Evolutionary conservation across 2,797 vertebrate species (phyloP).

Genomic region (Prionace glauca): DNA sequence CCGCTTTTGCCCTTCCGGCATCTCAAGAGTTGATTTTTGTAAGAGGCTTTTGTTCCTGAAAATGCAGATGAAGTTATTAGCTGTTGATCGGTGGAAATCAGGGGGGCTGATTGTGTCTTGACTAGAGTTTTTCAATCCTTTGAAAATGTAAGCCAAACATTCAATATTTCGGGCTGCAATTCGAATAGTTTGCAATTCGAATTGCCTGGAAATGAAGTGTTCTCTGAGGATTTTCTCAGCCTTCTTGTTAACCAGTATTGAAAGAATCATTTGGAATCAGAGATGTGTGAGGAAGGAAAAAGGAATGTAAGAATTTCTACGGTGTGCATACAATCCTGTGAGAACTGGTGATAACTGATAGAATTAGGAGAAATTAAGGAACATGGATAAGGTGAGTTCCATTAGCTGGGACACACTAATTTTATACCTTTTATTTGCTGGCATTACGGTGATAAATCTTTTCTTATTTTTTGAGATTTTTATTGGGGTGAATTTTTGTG

Average conservation of each 20-base stretch:
- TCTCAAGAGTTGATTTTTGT: background rate
- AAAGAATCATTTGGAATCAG: conserved; percentile 22
- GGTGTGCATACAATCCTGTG: background rate
- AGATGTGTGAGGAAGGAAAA: background rate
- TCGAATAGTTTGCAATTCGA: background rate
- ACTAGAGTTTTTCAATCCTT: background rate
- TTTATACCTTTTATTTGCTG: background rate
- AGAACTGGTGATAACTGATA: background rate
- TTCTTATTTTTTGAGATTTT: background rate
- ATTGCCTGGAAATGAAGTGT: conserved; percentile 7
- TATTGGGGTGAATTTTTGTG: background rate
- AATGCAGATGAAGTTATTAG: background rate
- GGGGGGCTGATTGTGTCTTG: background rate
- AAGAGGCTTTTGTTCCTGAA: conserved; percentile 1
- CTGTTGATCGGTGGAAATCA: background rate
- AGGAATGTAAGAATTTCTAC: background rate
- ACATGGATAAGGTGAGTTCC: background rate
- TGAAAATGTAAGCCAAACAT: conserved; percentile 6
- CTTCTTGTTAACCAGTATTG: background rate
- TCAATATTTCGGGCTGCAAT: background rate
- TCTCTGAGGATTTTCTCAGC: conserved; percentile 22
- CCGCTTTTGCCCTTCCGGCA: background rate
- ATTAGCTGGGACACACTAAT: background rate
- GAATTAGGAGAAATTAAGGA: background rate
- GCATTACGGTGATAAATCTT: background rate